A percentile compares a stretch with the other conserved stretches of the same genome.
Evolutionary conservation across 2,888 invertebrate species (phyloP).

Genomic region (Ochropacha duplaris): DNA sequence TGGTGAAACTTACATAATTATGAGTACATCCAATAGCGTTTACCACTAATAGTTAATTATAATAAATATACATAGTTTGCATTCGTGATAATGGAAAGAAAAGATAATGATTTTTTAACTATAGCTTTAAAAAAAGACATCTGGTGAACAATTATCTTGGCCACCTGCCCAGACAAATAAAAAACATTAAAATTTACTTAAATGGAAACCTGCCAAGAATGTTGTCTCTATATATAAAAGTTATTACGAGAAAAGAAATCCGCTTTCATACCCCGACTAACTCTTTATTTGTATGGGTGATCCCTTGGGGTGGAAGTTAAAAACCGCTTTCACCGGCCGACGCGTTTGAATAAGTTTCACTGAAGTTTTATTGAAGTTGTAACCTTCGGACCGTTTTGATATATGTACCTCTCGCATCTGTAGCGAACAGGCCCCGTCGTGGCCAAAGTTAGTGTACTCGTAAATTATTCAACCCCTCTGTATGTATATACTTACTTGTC

Average conservation of each 20-base stretch:
- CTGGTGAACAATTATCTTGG: conserved; percentile 41
- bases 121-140: conserved; percentile 12
- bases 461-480: conserved; percentile 77
- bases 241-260: conserved; percentile 58
- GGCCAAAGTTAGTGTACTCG: conserved; percentile 73
- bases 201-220: conserved; percentile 48
- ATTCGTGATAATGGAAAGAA: not conserved
- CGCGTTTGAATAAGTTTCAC: conserved; percentile 63
- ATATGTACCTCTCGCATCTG: conserved; percentile 68
- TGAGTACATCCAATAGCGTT: too few species aligned
- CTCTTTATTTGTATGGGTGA: conserved; percentile 76
- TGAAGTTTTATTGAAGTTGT: conserved; percentile 69
- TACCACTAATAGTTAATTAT: too few species aligned
- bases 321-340: conserved; percentile 71
- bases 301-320: conserved; percentile 76
- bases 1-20: too few species aligned
- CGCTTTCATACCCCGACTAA: conserved; percentile 62
- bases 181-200: conserved; percentile 41
- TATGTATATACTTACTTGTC: conserved; percentile 62
- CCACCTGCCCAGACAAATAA: conserved; percentile 37
- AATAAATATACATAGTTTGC: too few species aligned
- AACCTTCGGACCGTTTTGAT: conserved; percentile 69
- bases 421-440: conserved; percentile 56
- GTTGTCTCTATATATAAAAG: conserved; percentile 40
- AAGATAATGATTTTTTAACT: not conserved